phyloP scores from a whole-genome alignment of 2,888 invertebrate genomes.

The Drosophila incognita region DNA sequence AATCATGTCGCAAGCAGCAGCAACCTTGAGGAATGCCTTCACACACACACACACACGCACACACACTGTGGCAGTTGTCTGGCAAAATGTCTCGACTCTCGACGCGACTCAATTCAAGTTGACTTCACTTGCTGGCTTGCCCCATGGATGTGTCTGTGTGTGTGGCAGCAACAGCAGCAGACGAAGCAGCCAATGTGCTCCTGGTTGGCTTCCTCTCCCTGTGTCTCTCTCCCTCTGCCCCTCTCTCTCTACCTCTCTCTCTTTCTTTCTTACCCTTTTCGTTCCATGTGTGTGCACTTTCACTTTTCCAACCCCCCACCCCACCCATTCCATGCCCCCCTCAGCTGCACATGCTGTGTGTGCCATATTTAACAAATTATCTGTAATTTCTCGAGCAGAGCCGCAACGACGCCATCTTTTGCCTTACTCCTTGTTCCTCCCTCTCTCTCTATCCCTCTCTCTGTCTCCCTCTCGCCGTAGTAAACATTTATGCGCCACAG shows the following conservation, averaged over 20 bases:
- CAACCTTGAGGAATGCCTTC: conserved; percentile 84
- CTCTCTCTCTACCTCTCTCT: background rate
- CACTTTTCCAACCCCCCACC: conserved; percentile 52
- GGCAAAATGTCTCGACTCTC: conserved; percentile 77
- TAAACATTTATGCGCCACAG: conserved; percentile 47
- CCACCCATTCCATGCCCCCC: conserved; percentile 1
- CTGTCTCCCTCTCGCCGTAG: conserved; percentile 23
- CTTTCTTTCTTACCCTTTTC: conserved; percentile 2
- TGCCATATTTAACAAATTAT: conserved; percentile 82
- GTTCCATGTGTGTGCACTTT: conserved; percentile 61
- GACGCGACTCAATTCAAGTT: conserved; percentile 60
- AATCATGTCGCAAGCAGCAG: conserved; percentile 69
- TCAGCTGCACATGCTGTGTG: conserved; percentile 40
- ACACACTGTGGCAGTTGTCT: conserved; percentile 65
- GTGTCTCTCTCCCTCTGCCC: background rate
- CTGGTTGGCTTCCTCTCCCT: conserved; percentile 21
- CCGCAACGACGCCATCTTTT: conserved; percentile 63
- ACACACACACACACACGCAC: conserved; percentile 25
- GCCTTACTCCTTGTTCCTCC: conserved; percentile 21
- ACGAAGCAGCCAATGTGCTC: conserved; percentile 39
- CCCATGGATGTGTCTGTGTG: conserved; percentile 5
- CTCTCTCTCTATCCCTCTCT: background rate
- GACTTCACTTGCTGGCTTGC: conserved; percentile 58
- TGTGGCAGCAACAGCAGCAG: conserved; percentile 23
- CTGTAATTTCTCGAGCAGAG: conserved; percentile 79